Percentiles rank a stretch among this genome's conserved stretches.
phyloP scores from a whole-genome alignment of 2,113 vertebrate genomes.

The Bungarus multicinctus region DNA sequence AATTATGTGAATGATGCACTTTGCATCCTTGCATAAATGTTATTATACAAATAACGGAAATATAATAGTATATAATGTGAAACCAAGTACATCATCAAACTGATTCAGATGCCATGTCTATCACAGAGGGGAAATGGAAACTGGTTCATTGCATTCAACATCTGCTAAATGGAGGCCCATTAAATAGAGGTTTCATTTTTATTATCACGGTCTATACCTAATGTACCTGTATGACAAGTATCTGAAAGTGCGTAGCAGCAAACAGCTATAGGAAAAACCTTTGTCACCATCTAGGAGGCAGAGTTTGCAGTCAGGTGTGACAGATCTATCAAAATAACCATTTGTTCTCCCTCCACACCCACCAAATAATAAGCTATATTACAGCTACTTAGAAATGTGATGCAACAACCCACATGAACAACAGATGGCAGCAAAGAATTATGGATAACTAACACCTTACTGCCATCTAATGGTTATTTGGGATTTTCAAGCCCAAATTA shows the following conservation, averaged over 20 bases:
- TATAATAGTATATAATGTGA: not conserved
- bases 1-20: not conserved
- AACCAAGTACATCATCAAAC: not conserved
- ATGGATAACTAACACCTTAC: not conserved
- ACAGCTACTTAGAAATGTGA: not conserved
- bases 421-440: not conserved
- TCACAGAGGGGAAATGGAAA: not conserved
- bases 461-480: not conserved
- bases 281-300: not conserved
- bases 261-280: not conserved
- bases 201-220: not conserved
- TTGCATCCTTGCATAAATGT: not conserved
- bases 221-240: not conserved
- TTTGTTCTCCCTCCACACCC: not conserved
- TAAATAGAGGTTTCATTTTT: not conserved
- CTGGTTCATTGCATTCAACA: not conserved
- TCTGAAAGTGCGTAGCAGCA: not conserved
- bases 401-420: not conserved
- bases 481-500: not conserved
- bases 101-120: not conserved
- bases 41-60: not conserved
- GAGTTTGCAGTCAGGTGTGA: not conserved
- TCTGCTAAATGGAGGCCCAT: not conserved
- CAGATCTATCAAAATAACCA: not conserved
- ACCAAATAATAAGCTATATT: not conserved